A percentile compares a stretch with the other conserved stretches of the same genome.
phyloP scores from a whole-genome alignment of 1,140 invertebrate species.

The Daktulosphaira vitifoliae region DNA sequence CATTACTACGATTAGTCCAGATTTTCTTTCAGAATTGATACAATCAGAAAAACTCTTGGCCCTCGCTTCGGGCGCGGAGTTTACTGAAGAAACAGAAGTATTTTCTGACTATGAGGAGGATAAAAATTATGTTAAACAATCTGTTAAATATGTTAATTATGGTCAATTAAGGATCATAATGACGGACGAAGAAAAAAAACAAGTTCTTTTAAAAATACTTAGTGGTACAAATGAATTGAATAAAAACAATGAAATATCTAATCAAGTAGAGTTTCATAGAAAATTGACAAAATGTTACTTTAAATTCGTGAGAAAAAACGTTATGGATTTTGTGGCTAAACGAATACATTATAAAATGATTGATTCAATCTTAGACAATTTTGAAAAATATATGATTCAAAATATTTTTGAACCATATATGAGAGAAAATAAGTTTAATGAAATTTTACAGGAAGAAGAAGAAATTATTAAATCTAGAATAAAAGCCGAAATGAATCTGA shows the following conservation, averaged over 20 bases:
- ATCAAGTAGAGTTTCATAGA: constrained; percentile 17
- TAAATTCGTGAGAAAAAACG: constrained; percentile 6
- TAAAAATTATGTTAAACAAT: too few species aligned
- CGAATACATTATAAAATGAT: constrained; percentile 19
- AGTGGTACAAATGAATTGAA: constrained; percentile 1
- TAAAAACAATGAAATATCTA: neutral
- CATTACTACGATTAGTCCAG: neutral
- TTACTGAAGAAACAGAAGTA: too few species aligned
- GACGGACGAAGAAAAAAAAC: constrained; percentile 10
- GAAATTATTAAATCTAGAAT: neutral
- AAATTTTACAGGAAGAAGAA: constrained; percentile 7
- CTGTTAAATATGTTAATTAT: too few species aligned
- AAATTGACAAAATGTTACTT: constrained; percentile 12
- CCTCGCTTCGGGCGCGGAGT: too few species aligned
- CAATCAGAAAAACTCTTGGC: neutral
- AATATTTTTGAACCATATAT: constrained; percentile 7
- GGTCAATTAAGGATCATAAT: too few species aligned
- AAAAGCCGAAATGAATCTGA: neutral
- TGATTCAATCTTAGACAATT: neutral
- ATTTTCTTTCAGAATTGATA: neutral
- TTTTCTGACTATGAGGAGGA: too few species aligned
- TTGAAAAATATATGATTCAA: neutral
- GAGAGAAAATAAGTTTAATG: neutral
- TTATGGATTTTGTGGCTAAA: constrained; percentile 13
- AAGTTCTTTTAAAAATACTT: constrained; percentile 9